Conservation (phyloP, 2,113 vertebrate genomes). For the Syngnathus typhle region DNA sequence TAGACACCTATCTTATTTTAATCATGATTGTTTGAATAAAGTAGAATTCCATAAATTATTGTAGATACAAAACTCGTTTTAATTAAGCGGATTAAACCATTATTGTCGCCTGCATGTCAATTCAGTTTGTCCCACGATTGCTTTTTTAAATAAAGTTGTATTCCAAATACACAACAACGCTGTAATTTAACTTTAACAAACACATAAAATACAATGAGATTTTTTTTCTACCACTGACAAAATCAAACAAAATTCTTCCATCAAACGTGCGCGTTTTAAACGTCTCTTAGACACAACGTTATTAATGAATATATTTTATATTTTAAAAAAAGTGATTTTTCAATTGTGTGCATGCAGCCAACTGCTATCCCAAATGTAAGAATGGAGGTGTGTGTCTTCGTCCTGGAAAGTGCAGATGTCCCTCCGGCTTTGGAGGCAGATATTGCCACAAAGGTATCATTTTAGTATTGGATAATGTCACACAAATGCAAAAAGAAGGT, state of each 20-base stretch:
- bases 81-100: no score
- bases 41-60: not conserved
- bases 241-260: no score
- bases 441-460: slow-evolving; percentile 81
- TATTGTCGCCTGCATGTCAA: no score
- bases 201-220: no score
- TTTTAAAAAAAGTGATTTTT: not conserved
- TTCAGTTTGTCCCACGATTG: not conserved
- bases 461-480: not conserved
- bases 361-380: slow-evolving; percentile 83
- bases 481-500: not conserved
- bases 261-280: no score
- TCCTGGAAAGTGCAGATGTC: slow-evolving; percentile 82
- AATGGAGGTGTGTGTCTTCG: slow-evolving; percentile 79
- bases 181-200: no score
- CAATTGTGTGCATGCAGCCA: slow-evolving; percentile 48
- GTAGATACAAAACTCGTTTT: no score
- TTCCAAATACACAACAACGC: not conserved
- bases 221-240: no score
- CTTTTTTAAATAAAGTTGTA: not conserved
- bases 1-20: not conserved
- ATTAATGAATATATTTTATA: no score
- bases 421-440: slow-evolving; percentile 74
- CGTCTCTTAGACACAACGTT: no score
- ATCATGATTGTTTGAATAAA: not conserved